Percentiles rank a stretch among this genome's conserved stretches.
These are phyloP conservation scores for Papilio aristodemus DNA, from an alignment of 1,140 invertebrate species.

Conservation along the genomic window DNA sequence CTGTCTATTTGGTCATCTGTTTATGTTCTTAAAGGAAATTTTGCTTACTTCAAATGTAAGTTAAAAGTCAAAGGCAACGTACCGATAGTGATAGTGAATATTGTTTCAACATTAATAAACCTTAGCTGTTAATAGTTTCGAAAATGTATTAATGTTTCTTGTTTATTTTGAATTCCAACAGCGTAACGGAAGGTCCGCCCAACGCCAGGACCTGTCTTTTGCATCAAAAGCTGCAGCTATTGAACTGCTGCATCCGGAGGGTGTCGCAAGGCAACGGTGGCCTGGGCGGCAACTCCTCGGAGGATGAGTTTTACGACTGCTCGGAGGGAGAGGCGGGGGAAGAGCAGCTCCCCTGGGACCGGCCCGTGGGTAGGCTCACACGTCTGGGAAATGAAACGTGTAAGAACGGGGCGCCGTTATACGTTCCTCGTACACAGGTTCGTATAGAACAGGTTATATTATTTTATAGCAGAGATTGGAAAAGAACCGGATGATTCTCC, in stretches of 20 bases:
- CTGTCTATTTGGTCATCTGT: not conserved
- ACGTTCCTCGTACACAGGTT: slow-evolving; percentile 72
- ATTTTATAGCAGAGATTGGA: not conserved
- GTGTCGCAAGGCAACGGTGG: slow-evolving; percentile 48
- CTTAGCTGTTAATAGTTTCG: slow-evolving; percentile 15
- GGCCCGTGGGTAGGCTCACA: slow-evolving; percentile 60
- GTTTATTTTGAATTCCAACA: slow-evolving; percentile 70
- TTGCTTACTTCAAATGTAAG: not conserved
- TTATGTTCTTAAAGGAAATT: not conserved
- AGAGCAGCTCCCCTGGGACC: slow-evolving; percentile 84
- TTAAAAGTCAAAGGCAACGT: not conserved
- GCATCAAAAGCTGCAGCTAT: slow-evolving; percentile 97
- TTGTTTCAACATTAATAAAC: no score
- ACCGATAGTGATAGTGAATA: no score
- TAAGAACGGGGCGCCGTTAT: slow-evolving; percentile 68
- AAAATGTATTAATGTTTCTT: slow-evolving; percentile 20
- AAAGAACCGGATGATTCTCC: no score
- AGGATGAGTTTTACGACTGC: slow-evolving; percentile 94
- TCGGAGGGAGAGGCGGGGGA: slow-evolving; percentile 81
- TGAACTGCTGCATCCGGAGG: slow-evolving; percentile 96
- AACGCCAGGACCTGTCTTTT: slow-evolving; percentile 94
- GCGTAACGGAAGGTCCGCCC: slow-evolving; percentile 88
- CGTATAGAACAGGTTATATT: slow-evolving; percentile 6
- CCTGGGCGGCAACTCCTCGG: slow-evolving; percentile 80
- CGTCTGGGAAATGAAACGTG: slow-evolving; percentile 61